Percentiles rank a stretch among this genome's conserved stretches.
Evolutionary conservation across 1,140 invertebrate genomes (phyloP).

Genomic region (Drosophila insularis): DNA sequence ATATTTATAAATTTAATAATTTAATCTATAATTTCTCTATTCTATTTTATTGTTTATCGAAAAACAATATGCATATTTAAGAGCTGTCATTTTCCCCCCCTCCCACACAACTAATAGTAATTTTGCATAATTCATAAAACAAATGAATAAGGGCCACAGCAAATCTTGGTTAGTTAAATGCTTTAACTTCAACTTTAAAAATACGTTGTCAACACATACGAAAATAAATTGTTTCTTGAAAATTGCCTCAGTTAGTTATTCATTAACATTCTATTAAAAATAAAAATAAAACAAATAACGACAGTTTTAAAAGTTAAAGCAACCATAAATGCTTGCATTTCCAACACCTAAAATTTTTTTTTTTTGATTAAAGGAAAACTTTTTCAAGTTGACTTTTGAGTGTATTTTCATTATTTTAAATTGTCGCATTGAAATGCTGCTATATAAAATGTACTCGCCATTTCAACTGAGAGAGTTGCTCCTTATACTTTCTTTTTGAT

Average conservation of each 20-base stretch:
- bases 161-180: not conserved
- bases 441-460: not conserved
- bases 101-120: not conserved
- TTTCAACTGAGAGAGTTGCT: not conserved
- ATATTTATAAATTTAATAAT: conserved; percentile 15
- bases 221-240: too few species aligned
- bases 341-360: too few species aligned
- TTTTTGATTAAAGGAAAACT: too few species aligned
- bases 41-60: not conserved
- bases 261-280: too few species aligned
- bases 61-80: conserved; percentile 2
- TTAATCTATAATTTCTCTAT: not conserved
- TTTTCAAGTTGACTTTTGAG: not conserved
- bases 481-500: not conserved
- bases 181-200: not conserved
- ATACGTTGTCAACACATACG: too few species aligned
- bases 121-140: not conserved
- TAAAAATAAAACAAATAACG: too few species aligned
- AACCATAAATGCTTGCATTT: too few species aligned
- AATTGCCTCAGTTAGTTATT: too few species aligned
- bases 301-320: too few species aligned
- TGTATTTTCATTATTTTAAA: not conserved
- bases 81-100: not conserved
- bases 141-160: not conserved
- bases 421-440: not conserved